A percentile compares a stretch with the other conserved stretches of the same genome.
Conservation (phyloP, 2,888 invertebrate genomes). For the Stenotaenia linearis region DNA sequence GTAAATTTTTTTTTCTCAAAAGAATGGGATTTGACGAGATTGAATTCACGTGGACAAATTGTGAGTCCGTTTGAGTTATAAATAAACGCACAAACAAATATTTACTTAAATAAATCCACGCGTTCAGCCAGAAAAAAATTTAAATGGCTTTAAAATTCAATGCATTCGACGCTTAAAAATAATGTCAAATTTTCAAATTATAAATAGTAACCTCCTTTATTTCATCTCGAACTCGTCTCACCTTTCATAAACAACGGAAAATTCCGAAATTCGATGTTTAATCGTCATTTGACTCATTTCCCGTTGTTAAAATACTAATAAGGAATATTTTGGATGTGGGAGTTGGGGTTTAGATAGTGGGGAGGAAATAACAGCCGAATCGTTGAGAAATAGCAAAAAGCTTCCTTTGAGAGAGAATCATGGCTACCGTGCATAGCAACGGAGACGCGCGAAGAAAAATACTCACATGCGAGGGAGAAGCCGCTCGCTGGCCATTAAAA, state of each 20-base stretch:
- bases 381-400: neutral
- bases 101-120: neutral
- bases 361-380: too few relatives aligned
- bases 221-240: too few relatives aligned
- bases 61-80: neutral
- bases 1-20: too few relatives aligned
- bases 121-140: neutral
- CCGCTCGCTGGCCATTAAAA: slow-evolving; percentile 15
- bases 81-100: neutral
- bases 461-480: slow-evolving; percentile 13
- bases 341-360: too few relatives aligned
- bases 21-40: neutral
- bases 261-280: too few relatives aligned
- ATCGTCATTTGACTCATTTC: too few relatives aligned
- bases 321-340: too few relatives aligned
- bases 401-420: neutral
- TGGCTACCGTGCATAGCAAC: slow-evolving; percentile 10
- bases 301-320: too few relatives aligned
- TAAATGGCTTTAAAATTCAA: too few relatives aligned
- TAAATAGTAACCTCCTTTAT: too few relatives aligned
- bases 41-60: neutral
- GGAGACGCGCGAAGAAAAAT: neutral
- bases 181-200: neutral
- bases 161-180: neutral
- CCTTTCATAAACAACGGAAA: too few relatives aligned